Evolutionary conservation across 2,113 vertebrate species (phyloP), one percentile per base, ranked within the genome.

Genomic region (human): DNA sequence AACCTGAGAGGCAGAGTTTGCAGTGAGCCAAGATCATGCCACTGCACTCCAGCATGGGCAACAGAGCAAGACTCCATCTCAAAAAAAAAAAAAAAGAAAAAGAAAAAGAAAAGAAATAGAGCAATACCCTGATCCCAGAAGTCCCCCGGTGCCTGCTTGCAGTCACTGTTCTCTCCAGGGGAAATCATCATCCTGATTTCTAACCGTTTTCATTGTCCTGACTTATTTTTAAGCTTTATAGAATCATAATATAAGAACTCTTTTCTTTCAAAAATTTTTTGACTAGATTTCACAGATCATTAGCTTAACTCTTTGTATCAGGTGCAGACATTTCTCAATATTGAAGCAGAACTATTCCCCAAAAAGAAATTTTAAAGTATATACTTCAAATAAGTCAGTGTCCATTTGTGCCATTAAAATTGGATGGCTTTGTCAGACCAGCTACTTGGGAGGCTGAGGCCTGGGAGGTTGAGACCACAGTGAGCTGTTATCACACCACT

Each of bases 191-290:
- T 80, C 50, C 38, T 79, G 5, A 83, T 72, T 84, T 80, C 70
- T 48, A 80, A 88, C 32, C 76, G 68, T 76, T 95, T 80, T 84
- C 38, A 73, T 80, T 66, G 12, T 9, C 73, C 79, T 92, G 87
- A 68, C 7, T 73, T 93, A 23, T 72, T 90, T 95, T 75, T 93
- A 43, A 95, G 79, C 59, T 97, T 95, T 68, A 64, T 38, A 17
- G 32, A 85, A 85, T 73, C 32, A 83, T 45, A 52, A n/a, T 43
- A 61, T 30, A 92, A 3, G 14, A 75, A 32, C n/a, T 86, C 73
- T 95, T 92, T 52, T 45, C 40, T 55, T 52, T 92, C 59, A 43
- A 79, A 45, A 86, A 66, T 8, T 40, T 64, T 96, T 55, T 72
- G 23, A 76, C 13, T 86, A 90, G 9, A 75, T 89, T 64, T 55